These are phyloP conservation scores for Zaprionus taronus DNA, from an alignment of 1,140 invertebrate genomes.

Conservation along the genomic window DNA sequence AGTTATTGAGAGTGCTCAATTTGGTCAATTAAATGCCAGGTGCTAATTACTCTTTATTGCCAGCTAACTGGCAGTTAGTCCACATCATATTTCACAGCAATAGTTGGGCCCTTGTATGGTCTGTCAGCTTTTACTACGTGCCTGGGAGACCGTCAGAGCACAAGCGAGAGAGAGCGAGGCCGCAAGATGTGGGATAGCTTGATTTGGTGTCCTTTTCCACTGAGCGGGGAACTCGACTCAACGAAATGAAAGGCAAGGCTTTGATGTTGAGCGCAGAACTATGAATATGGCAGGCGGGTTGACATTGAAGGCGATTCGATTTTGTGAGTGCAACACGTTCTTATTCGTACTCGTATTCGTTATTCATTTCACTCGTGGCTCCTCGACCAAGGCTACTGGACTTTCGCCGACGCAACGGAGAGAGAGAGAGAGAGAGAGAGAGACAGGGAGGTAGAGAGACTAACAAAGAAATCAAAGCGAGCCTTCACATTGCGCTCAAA, in stretches of 20 bases:
- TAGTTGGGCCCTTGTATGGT: constrained; percentile 71
- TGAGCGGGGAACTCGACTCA: constrained; percentile 27
- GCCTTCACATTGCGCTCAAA: constrained; percentile 72
- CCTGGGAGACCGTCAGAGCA: constrained; percentile 14
- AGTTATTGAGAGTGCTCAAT: constrained; percentile 51
- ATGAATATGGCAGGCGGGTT: constrained; percentile 50
- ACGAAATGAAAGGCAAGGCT: constrained; percentile 72
- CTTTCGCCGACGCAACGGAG: constrained; percentile 56
- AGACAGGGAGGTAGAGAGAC: constrained; percentile 29
- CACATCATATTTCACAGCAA: constrained; percentile 80
- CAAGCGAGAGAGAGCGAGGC: neutral
- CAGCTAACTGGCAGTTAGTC: constrained; percentile 37
- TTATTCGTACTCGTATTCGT: constrained; percentile 43
- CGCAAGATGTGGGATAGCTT: constrained; percentile 68
- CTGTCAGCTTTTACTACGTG: constrained; percentile 72
- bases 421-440: neutral
- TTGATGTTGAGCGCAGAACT: constrained; percentile 72
- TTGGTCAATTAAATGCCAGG: constrained; percentile 47
- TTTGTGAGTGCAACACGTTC: constrained; percentile 32
- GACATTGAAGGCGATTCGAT: constrained; percentile 49
- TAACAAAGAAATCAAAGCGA: constrained; percentile 80
- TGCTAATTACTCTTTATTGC: constrained; percentile 71
- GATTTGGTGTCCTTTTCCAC: constrained; percentile 71
- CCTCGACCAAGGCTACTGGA: constrained; percentile 38
- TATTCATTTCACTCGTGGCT: constrained; percentile 67